Evolutionary conservation across 1,140 invertebrate species (phyloP).

Genomic region (Homarus americanus): DNA sequence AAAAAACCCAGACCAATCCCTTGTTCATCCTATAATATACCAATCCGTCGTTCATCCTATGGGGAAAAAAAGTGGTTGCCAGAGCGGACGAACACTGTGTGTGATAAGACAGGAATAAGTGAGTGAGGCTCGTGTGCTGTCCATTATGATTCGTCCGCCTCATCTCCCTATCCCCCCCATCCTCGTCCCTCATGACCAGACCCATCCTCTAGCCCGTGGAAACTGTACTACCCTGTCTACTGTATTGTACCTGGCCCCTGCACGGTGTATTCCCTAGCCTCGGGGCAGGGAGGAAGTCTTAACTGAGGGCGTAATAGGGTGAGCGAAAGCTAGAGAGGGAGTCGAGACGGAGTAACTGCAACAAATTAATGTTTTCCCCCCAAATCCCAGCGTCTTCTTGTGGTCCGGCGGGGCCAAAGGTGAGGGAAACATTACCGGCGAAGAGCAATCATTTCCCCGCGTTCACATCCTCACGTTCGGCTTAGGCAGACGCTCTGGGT

Average conservation of each 20-base stretch:
- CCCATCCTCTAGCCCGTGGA: too few species aligned
- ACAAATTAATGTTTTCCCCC: slow-evolving; percentile 60
- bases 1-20: too few species aligned
- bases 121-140: not conserved
- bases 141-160: not conserved
- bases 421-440: slow-evolving; percentile 55
- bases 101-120: not conserved
- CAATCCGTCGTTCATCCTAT: too few species aligned
- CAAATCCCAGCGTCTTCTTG: slow-evolving; percentile 58
- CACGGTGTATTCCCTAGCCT: too few species aligned
- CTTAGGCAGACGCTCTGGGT: not conserved
- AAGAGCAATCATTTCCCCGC: slow-evolving; percentile 49
- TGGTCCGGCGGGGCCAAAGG: slow-evolving; percentile 45
- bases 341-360: slow-evolving; percentile 48
- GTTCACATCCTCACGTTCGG: not conserved
- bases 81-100: not conserved
- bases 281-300: not conserved
- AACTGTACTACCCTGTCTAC: too few species aligned
- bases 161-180: not conserved
- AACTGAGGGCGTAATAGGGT: not conserved
- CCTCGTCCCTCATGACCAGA: too few species aligned
- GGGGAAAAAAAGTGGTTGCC: too few species aligned
- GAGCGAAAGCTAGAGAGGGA: slow-evolving; percentile 16
- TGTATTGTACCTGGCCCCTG: too few species aligned
- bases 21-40: too few species aligned